Percentiles rank a stretch among this genome's conserved stretches.
Conservation (phyloP, 2,888 invertebrate genomes). For the Campaea margaritaria region DNA sequence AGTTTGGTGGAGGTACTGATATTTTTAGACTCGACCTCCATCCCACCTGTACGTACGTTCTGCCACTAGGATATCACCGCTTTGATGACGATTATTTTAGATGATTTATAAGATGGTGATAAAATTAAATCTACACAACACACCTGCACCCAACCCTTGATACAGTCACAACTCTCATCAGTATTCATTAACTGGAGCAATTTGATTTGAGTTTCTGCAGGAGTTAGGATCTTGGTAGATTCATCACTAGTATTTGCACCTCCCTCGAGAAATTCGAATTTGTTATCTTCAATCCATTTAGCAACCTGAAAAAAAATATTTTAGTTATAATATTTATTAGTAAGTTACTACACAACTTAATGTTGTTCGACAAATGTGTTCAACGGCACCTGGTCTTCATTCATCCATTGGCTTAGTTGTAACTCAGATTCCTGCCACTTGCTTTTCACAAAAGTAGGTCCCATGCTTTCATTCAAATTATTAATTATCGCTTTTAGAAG, state of each 20-base stretch:
- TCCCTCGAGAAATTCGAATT: constrained; percentile 74
- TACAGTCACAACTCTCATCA: constrained; percentile 73
- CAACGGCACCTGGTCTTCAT: constrained; percentile 65
- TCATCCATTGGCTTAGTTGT: constrained; percentile 75
- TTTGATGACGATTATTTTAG: no score
- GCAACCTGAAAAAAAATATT: constrained; percentile 54
- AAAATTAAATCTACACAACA: constrained; percentile 2
- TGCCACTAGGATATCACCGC: no score
- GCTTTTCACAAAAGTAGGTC: constrained; percentile 73
- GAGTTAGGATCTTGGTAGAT: constrained; percentile 63
- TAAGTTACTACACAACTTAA: background rate
- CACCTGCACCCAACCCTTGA: constrained; percentile 80
- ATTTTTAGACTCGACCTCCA: no score
- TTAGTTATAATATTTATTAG: background rate
- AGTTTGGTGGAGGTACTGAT: no score
- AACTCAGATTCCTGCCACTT: constrained; percentile 78
- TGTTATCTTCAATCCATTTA: constrained; percentile 74
- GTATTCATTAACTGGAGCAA: constrained; percentile 75
- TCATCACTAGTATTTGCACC: constrained; percentile 59
- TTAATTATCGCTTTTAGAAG: constrained; percentile 70
- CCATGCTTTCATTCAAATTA: constrained; percentile 75
- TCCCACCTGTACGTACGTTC: no score
- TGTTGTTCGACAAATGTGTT: background rate
- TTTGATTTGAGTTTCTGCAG: constrained; percentile 69
- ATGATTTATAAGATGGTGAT: no score